These are phyloP conservation scores for Aphelenchoides besseyi DNA, from an alignment of 1,140 invertebrate genomes.

Conservation along the genomic window DNA sequence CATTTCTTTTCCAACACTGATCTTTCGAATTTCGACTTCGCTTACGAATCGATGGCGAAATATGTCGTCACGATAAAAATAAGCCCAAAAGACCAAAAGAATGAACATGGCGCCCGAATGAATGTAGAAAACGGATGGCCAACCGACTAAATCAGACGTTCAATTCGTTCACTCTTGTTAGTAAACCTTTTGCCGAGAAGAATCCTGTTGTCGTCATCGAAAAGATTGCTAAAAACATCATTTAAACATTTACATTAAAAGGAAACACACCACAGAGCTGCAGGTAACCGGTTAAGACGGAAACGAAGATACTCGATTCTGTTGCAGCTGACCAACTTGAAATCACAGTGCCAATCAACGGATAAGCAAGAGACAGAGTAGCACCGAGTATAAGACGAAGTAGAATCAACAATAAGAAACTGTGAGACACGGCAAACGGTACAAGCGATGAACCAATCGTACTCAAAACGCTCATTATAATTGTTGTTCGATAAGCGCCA, in stretches of 20 bases:
- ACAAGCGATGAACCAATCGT: constrained; percentile 17
- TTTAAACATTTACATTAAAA: constrained; percentile 12
- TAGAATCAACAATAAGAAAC: constrained; percentile 18
- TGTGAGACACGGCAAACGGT: constrained; percentile 18
- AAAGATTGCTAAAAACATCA: too few relatives aligned
- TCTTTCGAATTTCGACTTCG: constrained; percentile 17
- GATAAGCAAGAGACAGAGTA: constrained; percentile 15
- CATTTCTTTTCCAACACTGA: constrained; percentile 17
- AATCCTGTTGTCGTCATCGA: too few relatives aligned
- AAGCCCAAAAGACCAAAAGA: constrained; percentile 23
- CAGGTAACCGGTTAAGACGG: constrained; percentile 26
- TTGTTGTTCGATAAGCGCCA: constrained; percentile 13
- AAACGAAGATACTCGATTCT: constrained; percentile 23
- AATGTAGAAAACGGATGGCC: constrained; percentile 29
- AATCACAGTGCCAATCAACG: constrained; percentile 22
- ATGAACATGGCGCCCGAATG: constrained; percentile 19
- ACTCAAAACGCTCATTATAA: constrained; percentile 11
- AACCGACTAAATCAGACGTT: constrained; percentile 15
- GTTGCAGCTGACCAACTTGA: constrained; percentile 3
- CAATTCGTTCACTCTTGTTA: not conserved
- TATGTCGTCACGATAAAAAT: constrained; percentile 23
- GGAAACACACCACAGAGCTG: constrained; percentile 18
- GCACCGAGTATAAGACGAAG: constrained; percentile 18
- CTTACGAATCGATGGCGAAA: constrained; percentile 13
- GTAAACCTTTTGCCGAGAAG: too few relatives aligned